Percentiles rank a stretch among this genome's conserved stretches.
phyloP scores from a whole-genome alignment of 2,113 vertebrate genomes.

The Puntigrus tetrazona region DNA sequence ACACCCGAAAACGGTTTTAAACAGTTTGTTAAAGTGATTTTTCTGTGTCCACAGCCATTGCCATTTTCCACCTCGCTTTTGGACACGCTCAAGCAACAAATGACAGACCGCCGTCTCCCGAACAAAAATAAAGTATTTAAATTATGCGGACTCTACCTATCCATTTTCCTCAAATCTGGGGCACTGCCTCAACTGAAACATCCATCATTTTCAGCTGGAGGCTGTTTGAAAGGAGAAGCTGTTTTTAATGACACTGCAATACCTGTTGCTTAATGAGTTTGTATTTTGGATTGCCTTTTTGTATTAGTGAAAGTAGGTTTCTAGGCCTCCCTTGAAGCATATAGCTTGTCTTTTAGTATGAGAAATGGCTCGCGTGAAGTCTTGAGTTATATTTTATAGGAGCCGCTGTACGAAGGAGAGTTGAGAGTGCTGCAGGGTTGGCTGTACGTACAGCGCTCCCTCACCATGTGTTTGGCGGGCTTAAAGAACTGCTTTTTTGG shows the following conservation, averaged over 20 bases:
- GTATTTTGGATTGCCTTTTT: constrained; percentile 62
- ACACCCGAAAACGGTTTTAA: constrained; percentile 14
- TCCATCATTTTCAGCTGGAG: constrained; percentile 61
- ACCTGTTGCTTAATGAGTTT: constrained; percentile 72
- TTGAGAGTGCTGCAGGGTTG: not conserved
- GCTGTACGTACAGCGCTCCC: not conserved
- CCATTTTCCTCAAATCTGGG: constrained; percentile 61
- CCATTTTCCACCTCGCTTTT: not conserved
- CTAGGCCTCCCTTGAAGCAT: constrained; percentile 56
- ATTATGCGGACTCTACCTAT: not conserved
- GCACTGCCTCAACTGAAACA: constrained; percentile 57
- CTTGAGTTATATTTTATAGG: constrained; percentile 53
- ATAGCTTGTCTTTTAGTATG: constrained; percentile 21
- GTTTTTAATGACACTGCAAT: constrained; percentile 63
- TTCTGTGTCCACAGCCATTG: constrained; percentile 5
- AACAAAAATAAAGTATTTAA: not conserved
- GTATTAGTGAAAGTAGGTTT: constrained; percentile 69
- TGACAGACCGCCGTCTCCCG: not conserved
- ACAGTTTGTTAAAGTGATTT: not conserved
- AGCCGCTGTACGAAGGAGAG: not conserved
- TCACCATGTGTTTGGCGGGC: not conserved
- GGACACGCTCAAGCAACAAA: not conserved
- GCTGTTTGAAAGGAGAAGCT: constrained; percentile 49
- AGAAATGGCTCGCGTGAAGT: constrained; percentile 13
- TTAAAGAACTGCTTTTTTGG: not conserved